Base-by-base conservation (phyloP, 1,140 invertebrate species). In the Zaprionus taronus region DNA sequence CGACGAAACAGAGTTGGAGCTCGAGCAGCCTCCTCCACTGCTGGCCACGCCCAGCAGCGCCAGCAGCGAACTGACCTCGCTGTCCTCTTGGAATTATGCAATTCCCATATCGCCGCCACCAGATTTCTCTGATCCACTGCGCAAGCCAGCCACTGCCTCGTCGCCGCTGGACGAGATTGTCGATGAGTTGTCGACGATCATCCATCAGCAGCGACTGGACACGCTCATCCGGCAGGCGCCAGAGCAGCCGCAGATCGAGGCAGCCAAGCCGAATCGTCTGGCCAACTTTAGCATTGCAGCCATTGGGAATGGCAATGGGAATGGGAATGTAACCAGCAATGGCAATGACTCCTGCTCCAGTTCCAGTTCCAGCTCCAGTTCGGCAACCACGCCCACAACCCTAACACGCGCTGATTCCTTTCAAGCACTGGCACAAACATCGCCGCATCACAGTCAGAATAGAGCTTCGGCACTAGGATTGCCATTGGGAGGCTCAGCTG, bases 61-160 rank as follows among this genome's bases (percentile, higher is more conserved):
- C 60, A 83, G 70, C 56, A 83, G 70, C 56, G 83, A 85, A 9
- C 62, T 79, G 31, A 86, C 83, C 0, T 90, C 91, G 44, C 63
- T 91, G 3, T 79, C 83, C 0, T 92, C 91, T 2, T 91, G 89
- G 90, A 93, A 93, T 38, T 92, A 92, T 57, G 71, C 85, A 17
- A 86, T 81, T 26, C 89, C 92, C 44, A 91, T 93, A 34, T 91
- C 92, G 1, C 92, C 92, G 26, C 92, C 92, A 1, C 91, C 92
- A 1, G 89, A 91, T 41, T 93, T 93, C 56, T 92, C 91, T 9
- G 92, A 93, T 56, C 11, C 55, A 12, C 47, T 17, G 1, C 12
- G 72, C 49, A 71, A 49, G n/a, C 24, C n/a, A 6, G 55, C 69
- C 6, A 11, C 2, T 20, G 41, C n/a, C n/a, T 47, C 9, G n/a